Conservation (phyloP, 2,113 vertebrate species). For the Anser brachyrhynchus region DNA sequence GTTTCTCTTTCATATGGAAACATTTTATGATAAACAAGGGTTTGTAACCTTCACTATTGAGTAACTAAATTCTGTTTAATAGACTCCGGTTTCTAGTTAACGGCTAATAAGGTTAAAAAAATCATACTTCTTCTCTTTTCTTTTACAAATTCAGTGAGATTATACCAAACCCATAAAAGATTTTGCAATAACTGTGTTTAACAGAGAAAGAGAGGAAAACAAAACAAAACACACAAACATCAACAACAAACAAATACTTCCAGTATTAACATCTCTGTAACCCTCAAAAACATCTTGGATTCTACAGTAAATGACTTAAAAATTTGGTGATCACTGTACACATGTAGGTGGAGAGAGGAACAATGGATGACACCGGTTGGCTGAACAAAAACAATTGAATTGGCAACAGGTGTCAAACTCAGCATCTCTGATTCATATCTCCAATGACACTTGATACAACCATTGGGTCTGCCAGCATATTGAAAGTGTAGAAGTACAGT, state of each 20-base stretch:
- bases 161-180: neutral
- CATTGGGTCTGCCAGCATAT: fast-evolving
- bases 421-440: neutral
- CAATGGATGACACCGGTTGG: fast-evolving
- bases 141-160: neutral
- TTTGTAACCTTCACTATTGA: neutral
- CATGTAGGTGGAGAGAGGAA: neutral
- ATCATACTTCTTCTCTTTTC: neutral
- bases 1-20: neutral
- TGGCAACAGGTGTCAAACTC: neutral
- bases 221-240: too few relatives aligned
- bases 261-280: neutral
- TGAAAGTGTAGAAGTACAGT: neutral
- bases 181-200: neutral
- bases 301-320: neutral
- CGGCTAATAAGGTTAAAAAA: neutral
- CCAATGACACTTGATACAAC: neutral
- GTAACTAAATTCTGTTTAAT: neutral
- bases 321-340: neutral
- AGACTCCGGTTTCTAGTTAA: neutral
- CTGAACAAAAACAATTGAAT: neutral
- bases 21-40: neutral
- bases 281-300: neutral
- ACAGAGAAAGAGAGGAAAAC: neutral
- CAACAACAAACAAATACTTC: neutral